Evolutionary conservation across 1,140 invertebrate species (phyloP).

Genomic region (Meloidogyne hapla): DNA sequence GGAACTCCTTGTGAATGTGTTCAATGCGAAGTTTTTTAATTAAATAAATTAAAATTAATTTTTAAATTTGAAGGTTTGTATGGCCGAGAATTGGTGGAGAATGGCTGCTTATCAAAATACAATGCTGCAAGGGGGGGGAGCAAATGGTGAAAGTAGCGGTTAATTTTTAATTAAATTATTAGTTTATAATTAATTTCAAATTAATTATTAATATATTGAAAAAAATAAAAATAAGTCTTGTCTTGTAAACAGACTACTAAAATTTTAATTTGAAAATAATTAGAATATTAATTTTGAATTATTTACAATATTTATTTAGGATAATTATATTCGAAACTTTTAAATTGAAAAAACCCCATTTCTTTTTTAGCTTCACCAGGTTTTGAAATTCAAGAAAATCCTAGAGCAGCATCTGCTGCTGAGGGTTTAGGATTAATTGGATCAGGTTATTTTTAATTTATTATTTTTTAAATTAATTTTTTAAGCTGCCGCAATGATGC

Average conservation of each 20-base stretch:
- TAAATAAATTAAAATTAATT: not conserved
- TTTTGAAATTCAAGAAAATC: not conserved
- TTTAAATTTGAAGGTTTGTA: conserved; percentile 23
- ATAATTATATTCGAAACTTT: too few species aligned
- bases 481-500: conserved; percentile 19
- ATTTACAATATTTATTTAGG: too few species aligned
- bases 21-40: conserved; percentile 24
- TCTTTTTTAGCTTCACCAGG: not conserved
- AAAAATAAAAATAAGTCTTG: too few species aligned
- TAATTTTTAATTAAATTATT: not conserved
- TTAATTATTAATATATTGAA: too few species aligned
- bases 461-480: not conserved
- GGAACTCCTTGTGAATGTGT: conserved; percentile 24
- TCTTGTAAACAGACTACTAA: too few species aligned
- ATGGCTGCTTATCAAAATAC: conserved; percentile 28
- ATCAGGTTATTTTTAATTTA: not conserved
- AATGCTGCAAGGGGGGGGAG: conserved; percentile 5
- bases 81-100: conserved; percentile 29
- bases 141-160: not conserved
- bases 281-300: too few species aligned
- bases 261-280: too few species aligned
- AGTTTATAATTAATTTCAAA: too few species aligned
- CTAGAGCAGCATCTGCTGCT: not conserved
- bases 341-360: too few species aligned
- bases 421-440: not conserved